Percentiles rank a stretch among this genome's conserved stretches.
Evolutionary conservation across 2,113 vertebrate species (phyloP).

Genomic region (Leuciscus idus): DNA sequence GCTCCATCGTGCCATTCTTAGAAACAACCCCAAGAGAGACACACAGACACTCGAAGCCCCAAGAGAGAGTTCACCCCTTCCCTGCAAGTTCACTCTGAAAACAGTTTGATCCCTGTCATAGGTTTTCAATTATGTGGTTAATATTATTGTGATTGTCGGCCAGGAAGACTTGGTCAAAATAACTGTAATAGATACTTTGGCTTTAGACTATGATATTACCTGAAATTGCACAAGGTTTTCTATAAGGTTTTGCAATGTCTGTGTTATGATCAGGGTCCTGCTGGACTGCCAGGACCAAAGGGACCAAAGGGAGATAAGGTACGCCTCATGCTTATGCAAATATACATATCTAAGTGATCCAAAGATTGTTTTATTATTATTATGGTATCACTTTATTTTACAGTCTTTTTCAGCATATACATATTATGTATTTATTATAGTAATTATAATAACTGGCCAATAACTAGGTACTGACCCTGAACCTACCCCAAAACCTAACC

Average conservation of each 20-base stretch:
- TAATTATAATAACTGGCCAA: background rate
- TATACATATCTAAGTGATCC: background rate
- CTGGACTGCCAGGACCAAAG: constrained; percentile 86
- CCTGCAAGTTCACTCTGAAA: constrained; percentile 14
- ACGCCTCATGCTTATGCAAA: constrained; percentile 42
- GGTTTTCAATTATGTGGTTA: background rate
- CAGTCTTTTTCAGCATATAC: background rate
- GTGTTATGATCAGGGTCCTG: constrained; percentile 82
- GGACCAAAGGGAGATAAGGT: constrained; percentile 97
- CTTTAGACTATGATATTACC: constrained; percentile 16
- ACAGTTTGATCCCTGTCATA: background rate
- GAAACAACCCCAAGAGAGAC: constrained; percentile 69
- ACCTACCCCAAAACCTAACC: background rate
- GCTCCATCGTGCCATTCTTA: constrained; percentile 68
- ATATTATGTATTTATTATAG: background rate
- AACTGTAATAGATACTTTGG: background rate
- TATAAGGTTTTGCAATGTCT: background rate
- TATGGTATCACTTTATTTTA: background rate
- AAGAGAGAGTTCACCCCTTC: constrained; percentile 17
- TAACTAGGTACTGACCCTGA: background rate
- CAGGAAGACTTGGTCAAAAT: background rate
- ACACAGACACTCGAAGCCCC: constrained; percentile 54
- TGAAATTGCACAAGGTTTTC: constrained; percentile 35
- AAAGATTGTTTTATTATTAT: background rate
- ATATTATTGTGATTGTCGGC: background rate